phyloP scores from a whole-genome alignment of 1,140 invertebrate genomes.

The Globodera rostochiensis region DNA sequence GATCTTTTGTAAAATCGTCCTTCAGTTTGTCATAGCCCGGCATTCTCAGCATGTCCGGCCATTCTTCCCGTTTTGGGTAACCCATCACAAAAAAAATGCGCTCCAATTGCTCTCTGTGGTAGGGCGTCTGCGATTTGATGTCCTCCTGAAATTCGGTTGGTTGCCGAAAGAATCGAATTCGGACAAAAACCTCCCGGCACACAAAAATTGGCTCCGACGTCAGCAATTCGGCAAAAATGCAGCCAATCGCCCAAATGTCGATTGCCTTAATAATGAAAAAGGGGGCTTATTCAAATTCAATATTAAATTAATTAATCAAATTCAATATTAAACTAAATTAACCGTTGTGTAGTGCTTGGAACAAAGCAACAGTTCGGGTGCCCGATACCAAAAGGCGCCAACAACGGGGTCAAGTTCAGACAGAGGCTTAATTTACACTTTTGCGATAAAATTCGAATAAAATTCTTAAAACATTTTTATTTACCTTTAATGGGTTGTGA shows the following conservation, averaged over 20 bases:
- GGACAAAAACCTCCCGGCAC: conserved; percentile 81
- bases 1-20: conserved; percentile 92
- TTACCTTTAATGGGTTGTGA: conserved; percentile 87
- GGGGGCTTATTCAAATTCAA: too few species aligned
- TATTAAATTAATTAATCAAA: conserved; percentile 20
- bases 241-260: conserved; percentile 99
- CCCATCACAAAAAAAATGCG: conserved; percentile 99
- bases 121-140: conserved; percentile 73
- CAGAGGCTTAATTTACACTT: conserved; percentile 72
- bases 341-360: conserved; percentile 87
- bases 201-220: conserved; percentile 99
- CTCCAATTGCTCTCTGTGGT: conserved; percentile 98
- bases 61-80: conserved; percentile 93
- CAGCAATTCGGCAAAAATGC: conserved; percentile 95
- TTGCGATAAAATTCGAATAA: conserved; percentile 15
- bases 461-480: neutral
- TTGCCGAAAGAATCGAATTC: neutral
- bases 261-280: conserved; percentile 48
- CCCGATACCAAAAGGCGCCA: conserved; percentile 99
- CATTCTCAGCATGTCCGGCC: conserved; percentile 99
- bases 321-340: neutral
- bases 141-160: conserved; percentile 24
- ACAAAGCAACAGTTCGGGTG: conserved; percentile 91
- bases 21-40: conserved; percentile 93
- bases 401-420: conserved; percentile 98